Evolutionary conservation across 2,888 invertebrate genomes (phyloP).

Genomic region (Ochropleura leucogaster): DNA sequence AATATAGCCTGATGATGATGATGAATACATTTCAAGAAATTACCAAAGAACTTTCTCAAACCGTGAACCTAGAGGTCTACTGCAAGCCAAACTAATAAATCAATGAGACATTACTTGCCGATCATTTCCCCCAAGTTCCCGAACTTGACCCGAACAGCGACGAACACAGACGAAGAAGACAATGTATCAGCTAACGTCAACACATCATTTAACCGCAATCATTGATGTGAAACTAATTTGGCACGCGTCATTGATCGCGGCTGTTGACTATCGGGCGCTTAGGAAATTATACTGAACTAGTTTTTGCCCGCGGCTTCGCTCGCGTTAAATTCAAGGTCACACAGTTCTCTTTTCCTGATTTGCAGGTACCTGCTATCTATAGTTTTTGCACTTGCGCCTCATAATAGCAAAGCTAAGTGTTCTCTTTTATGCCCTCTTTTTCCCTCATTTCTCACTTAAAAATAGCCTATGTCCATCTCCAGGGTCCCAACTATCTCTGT

Average conservation of each 20-base stretch:
- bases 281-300: conserved; percentile 2
- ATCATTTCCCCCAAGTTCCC: neutral
- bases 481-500: no score
- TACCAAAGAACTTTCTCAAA: neutral
- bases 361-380: no score
- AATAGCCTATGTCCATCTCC: no score
- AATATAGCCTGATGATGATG: no score
- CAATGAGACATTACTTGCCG: neutral
- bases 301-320: no score
- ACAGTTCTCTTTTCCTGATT: no score
- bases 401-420: no score
- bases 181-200: conserved; percentile 23
- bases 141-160: conserved; percentile 4
- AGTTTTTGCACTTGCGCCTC: no score
- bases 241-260: conserved; percentile 44
- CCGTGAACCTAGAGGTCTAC: neutral
- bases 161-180: neutral
- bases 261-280: conserved; percentile 7
- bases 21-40: neutral
- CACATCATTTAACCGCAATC: conserved; percentile 37
- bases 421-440: no score
- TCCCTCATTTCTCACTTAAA: no score
- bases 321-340: no score
- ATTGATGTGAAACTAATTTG: conserved; percentile 50
- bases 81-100: neutral